Conservation (phyloP, 2,888 invertebrate species). For the Ochlodes sylvanus region DNA sequence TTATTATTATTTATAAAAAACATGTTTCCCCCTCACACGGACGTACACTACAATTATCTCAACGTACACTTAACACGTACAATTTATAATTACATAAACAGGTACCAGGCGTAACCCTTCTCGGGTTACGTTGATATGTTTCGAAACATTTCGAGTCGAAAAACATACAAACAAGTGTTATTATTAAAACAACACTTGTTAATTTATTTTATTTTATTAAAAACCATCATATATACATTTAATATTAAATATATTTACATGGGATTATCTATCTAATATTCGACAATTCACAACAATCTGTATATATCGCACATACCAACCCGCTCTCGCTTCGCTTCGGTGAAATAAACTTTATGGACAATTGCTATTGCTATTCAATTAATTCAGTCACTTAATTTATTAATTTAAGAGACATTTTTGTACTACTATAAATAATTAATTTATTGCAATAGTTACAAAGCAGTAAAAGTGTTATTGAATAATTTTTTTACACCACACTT, state of each 20-base stretch:
- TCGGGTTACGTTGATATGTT: slow-evolving; percentile 5
- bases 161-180: neutral
- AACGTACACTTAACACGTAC: neutral
- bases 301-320: neutral
- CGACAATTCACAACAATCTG: neutral
- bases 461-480: too few species aligned
- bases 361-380: too few species aligned
- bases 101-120: slow-evolving; percentile 14
- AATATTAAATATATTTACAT: slow-evolving; percentile 10
- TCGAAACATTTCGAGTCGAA: slow-evolving; percentile 8
- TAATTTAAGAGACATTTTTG: too few species aligned
- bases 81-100: slow-evolving; percentile 12
- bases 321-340: too few species aligned
- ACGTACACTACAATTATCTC: slow-evolving; percentile 12
- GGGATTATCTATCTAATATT: slow-evolving; percentile 8
- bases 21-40: neutral
- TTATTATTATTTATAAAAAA: slow-evolving; percentile 10
- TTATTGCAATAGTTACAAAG: too few species aligned
- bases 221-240: neutral
- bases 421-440: too few species aligned
- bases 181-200: neutral
- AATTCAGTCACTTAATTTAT: too few species aligned
- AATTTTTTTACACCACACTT: too few species aligned
- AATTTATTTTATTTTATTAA: slow-evolving; percentile 1
- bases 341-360: too few species aligned